Evolutionary conservation across 2,797 vertebrate species (phyloP), one percentile per base, ranked within the genome.

Genomic region (Otolemur crassicaudatus): DNA sequence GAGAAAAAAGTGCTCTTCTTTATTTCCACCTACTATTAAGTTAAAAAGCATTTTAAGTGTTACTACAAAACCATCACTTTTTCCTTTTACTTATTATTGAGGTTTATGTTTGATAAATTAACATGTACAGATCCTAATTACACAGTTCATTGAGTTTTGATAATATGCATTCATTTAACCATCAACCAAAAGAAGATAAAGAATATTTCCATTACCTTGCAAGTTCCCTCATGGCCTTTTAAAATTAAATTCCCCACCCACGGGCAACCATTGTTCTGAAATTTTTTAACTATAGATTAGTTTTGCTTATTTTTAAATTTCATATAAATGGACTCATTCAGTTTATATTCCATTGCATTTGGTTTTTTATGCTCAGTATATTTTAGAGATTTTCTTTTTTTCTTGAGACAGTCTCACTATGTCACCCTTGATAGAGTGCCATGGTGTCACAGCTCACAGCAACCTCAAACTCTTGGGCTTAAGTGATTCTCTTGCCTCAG

Each of bases 111-210:
- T 93, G 43, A 76, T 58, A 76, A 53, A 72, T 70, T 95, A 79
- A 77, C 3, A 77, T 77, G 16, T 43, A 70, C n/a, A 94, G 58
- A 85, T 89, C 29, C 16, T 67, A 91, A 88, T 85, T 84, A 85
- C 29, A 80, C 40, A 85, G 83, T 80, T 88, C 58, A 75, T 12
- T 58, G n/a, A 93, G 9, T 86, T 91, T 91, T 91, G 25, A 84
- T 69, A 91, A 91, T 79, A 84, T 87, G 84, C 11, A 60, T 58
- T 94, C 58, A 70, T 29, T 22, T 94, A 91, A 85, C 34, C 27
- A 77, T 60, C 70, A 92, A 79, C 37, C 46, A 67, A 81, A 94
- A 77, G 60, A 95, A 94, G 31, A 87, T 85, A 89, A 89, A 75
- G 53, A 40, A 72, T 13, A 76, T 77, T 77, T 60, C 7, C 14